phyloP scores from a whole-genome alignment of 2,113 vertebrate species.

The Falco punctatus region DNA sequence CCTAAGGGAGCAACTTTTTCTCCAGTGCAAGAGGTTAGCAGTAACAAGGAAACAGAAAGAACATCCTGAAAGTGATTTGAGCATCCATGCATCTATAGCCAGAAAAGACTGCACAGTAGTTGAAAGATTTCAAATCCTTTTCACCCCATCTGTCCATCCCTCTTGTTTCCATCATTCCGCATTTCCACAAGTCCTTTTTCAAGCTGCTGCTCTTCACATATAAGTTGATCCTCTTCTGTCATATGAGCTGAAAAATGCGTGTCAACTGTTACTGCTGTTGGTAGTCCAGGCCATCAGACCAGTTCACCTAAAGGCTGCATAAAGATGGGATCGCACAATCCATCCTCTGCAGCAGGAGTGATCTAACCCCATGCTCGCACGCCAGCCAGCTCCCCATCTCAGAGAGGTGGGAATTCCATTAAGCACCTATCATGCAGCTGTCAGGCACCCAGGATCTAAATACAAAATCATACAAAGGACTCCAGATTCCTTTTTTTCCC shows the following conservation, averaged over 20 bases:
- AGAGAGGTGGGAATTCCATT: not conserved
- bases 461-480: not conserved
- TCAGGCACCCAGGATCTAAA: not conserved
- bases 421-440: not conserved
- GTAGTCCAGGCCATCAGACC: not conserved
- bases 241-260: not conserved
- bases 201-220: not conserved
- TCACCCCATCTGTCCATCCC: not conserved
- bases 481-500: not conserved
- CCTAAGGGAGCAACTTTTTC: not conserved
- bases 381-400: not conserved
- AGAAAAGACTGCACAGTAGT: not conserved
- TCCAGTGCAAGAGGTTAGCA: not conserved
- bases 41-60: not conserved
- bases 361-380: accelerated
- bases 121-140: not conserved
- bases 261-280: not conserved
- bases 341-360: not conserved
- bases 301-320: not conserved
- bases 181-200: not conserved
- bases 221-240: not conserved
- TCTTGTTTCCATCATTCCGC: not conserved
- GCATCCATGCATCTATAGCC: not conserved
- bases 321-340: not conserved
- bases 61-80: not conserved